These are phyloP conservation scores for Trididemnum clinides DNA, from an alignment of 23 tunicate genomes.

Conservation along the genomic window DNA sequence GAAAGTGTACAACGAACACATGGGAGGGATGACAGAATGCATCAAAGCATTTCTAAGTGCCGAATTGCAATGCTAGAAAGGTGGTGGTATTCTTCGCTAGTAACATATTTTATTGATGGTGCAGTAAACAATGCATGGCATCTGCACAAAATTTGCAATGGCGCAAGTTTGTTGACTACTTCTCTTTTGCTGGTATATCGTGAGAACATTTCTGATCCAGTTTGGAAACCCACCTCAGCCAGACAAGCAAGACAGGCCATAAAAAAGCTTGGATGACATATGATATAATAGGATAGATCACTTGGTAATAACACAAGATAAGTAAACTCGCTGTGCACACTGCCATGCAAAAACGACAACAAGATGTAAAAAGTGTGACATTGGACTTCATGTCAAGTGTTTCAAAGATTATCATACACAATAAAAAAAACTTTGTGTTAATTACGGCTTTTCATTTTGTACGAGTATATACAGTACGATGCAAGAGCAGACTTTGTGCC, in stretches of 20 bases:
- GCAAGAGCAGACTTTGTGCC: no score
- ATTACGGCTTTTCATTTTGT: no score
- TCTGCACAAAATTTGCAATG: background rate
- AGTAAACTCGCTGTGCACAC: background rate
- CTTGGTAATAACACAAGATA: background rate
- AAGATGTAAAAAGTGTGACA: no score
- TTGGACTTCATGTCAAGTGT: no score
- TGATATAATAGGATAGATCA: background rate
- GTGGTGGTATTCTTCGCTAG: background rate
- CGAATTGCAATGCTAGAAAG: background rate
- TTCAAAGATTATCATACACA: no score
- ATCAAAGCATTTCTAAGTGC: background rate
- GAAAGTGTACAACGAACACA: background rate
- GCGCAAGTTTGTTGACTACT: background rate
- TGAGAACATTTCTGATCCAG: background rate
- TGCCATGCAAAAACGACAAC: background rate
- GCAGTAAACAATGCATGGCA: background rate
- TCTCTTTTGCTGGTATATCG: background rate
- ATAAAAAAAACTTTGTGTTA: no score
- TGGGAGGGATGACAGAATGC: background rate
- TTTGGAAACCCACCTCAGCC: background rate
- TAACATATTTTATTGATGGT: background rate
- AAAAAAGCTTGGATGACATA: background rate
- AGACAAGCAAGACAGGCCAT: background rate
- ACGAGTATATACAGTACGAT: no score